These are phyloP conservation scores for Epizoanthus stellaris DNA, from an alignment of 92 coral and sea anemone genomes.

Conservation along the genomic window DNA sequence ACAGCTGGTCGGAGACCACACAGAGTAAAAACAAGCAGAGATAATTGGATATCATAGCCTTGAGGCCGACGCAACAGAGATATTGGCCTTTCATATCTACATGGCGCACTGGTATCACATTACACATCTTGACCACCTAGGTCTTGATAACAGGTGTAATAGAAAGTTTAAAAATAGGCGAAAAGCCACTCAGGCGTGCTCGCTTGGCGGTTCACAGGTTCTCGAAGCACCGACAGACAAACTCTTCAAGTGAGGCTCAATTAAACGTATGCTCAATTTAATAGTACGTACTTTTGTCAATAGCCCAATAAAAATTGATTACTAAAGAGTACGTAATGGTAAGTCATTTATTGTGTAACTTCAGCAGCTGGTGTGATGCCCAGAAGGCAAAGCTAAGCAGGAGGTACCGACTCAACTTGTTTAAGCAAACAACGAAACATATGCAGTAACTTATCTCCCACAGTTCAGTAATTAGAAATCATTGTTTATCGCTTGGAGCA, in stretches of 20 bases:
- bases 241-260: neutral
- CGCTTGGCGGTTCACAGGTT: neutral
- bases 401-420: conserved; percentile 4
- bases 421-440: conserved; percentile 6
- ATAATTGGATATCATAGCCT: conserved; percentile 22
- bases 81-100: neutral
- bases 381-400: conserved; percentile 6
- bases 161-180: conserved; percentile 1
- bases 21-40: neutral
- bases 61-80: neutral
- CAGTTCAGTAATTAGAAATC: neutral
- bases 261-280: neutral
- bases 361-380: conserved; percentile 13
- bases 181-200: neutral
- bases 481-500: conserved; percentile 3
- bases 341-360: neutral
- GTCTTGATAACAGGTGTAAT: conserved; percentile 1
- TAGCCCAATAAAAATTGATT: conserved; percentile 9
- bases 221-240: neutral
- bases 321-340: neutral
- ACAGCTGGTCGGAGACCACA: neutral
- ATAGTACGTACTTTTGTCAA: neutral
- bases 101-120: conserved; percentile 14
- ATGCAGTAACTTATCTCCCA: neutral
- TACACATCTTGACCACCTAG: neutral